Evolutionary conservation across 1,140 invertebrate genomes (phyloP), one percentile per base, ranked within the genome.

Genomic region (Dendrolimus kikuchii): DNA sequence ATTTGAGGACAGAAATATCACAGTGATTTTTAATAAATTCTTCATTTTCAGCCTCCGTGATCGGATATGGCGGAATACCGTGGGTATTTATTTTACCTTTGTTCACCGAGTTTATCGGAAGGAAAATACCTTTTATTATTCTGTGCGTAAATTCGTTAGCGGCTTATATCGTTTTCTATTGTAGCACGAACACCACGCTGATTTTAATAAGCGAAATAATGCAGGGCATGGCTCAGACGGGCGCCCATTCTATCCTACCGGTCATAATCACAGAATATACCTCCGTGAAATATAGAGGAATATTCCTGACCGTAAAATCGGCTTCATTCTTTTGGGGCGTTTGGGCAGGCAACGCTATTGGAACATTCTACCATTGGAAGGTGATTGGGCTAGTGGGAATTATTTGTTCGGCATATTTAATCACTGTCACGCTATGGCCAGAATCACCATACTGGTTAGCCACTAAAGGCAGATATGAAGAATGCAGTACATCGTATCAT

Each of bases 361-460:
- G 60, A 8, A 57, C 55, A 5, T 62, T 62, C 42, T 53, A 23
- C n/a, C 43, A 55, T 43, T 60, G 53, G 53, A 56, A 49, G 39
- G 45, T 46, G 36, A 56, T 60, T 10, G 51, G 37, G 4, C 7
- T 53, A 4, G 5, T 58, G 4, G 56, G 36, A 9, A 36, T 58
- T 6, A 7, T 53, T 1, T 58, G 56, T 46, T 53, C 51, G 5
- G 51, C 51, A 40, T 53, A 41, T 46, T 52, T 47, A 38, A 6
- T 64, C 9, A 60, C 61, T 10, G 46, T 56, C 37, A 39, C 62
- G 6, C 49, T 62, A 23, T 70, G 64, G 67, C 64, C 64, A 2
- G 69, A 72, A 54, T 72, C 69, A 36, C 69, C 69, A 0, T 66
- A 61, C 23, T 72, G 66, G 64, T 45, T 72, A n/a, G 59, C 60